These are phyloP conservation scores for Oryzias woworae DNA, from an alignment of 2,113 vertebrate species.

Conservation along the genomic window DNA sequence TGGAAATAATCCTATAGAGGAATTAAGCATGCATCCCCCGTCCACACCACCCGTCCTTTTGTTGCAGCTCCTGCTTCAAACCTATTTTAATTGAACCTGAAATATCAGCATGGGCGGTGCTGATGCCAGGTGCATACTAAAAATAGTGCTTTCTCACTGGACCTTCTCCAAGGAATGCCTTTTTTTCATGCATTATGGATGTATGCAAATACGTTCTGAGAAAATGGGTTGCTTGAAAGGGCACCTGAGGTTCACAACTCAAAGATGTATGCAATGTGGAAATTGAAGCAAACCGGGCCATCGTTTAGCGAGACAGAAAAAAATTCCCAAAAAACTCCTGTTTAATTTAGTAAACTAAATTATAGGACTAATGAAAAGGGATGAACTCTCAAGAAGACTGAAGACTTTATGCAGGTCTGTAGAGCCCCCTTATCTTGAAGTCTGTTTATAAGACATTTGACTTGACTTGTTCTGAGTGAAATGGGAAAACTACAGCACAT, in stretches of 20 bases:
- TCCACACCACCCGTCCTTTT: conserved; percentile 29
- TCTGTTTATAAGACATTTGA: conserved; percentile 15
- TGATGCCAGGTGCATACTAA: conserved; percentile 71
- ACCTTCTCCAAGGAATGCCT: conserved; percentile 57
- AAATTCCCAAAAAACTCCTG: conserved; percentile 40
- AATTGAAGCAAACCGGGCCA: conserved; percentile 55
- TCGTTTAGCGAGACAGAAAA: conserved; percentile 60
- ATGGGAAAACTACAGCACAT: conserved; percentile 4
- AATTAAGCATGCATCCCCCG: conserved; percentile 19
- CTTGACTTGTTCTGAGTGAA: conserved; percentile 28
- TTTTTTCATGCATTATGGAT: conserved; percentile 74
- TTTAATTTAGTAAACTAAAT: conserved; percentile 35
- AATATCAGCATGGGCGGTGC: conserved; percentile 53
- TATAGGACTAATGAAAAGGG: conserved; percentile 42
- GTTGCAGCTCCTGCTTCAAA: conserved; percentile 13
- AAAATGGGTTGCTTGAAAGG: conserved; percentile 73
- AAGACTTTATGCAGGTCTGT: conserved; percentile 20
- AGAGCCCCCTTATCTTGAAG: conserved; percentile 3
- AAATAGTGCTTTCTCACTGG: conserved; percentile 70
- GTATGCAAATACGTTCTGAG: conserved; percentile 69
- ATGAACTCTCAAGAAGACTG: conserved; percentile 33
- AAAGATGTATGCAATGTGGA: conserved; percentile 62
- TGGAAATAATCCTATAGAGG: conserved; percentile 6
- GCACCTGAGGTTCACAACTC: conserved; percentile 65
- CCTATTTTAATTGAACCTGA: conserved; percentile 56